phyloP scores from a whole-genome alignment of 2,888 invertebrate species.

The Tipula vernalis region DNA sequence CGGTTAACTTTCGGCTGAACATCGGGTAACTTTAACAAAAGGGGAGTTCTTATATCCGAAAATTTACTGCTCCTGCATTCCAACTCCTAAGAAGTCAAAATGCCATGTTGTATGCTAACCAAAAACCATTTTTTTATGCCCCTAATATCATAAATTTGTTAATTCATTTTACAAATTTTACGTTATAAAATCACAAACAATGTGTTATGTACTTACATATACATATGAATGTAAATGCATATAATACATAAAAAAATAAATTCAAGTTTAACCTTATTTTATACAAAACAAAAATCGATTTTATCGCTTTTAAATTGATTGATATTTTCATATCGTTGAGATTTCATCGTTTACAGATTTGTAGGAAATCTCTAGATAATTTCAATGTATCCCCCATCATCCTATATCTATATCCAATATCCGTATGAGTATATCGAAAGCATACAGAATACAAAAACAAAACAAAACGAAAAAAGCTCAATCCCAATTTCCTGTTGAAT shows the following conservation, averaged over 20 bases:
- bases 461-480: not conserved
- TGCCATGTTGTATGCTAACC: too few relatives aligned
- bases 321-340: not conserved
- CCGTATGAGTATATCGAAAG: not conserved
- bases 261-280: not conserved
- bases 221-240: not conserved
- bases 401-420: not conserved
- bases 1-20: too few relatives aligned
- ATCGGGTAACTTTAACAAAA: too few relatives aligned
- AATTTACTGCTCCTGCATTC: too few relatives aligned
- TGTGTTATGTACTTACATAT: not conserved
- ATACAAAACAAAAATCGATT: not conserved
- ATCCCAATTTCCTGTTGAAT: not conserved
- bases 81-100: too few relatives aligned
- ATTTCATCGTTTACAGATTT: not conserved
- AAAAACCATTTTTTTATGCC: too few relatives aligned
- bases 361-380: not conserved
- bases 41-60: too few relatives aligned
- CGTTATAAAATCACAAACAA: not conserved
- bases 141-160: not conserved
- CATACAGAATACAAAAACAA: not conserved
- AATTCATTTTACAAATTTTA: not conserved
- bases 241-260: not conserved
- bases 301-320: conserved; percentile 4
- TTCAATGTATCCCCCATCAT: not conserved